Base-by-base conservation (phyloP, 1,140 invertebrate species). In the Diabrotica virgifera region DNA sequence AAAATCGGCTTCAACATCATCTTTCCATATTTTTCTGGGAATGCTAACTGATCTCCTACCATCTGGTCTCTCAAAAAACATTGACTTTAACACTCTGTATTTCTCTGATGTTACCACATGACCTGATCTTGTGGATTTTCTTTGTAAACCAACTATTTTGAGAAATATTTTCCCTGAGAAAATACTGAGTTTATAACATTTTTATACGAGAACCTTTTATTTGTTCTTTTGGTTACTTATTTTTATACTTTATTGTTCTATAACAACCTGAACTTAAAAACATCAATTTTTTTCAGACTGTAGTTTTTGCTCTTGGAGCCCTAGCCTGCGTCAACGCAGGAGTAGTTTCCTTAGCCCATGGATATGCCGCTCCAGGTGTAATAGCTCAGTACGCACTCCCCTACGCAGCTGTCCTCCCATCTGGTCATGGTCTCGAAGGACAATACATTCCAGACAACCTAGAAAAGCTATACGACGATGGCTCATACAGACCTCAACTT, bases 381-480 rank as follows among this genome's bases (percentile, higher is more conserved):
- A 50, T 61, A 35, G 56, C 69, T 58, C 24, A 24, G 24, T 24
- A 24, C 24, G 24, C 24, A 24, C 24, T 24, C 4, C 71, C 66
- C 5, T 52, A 66, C 14, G 53, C 54, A 6, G 60, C 51, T 36
- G 52, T 66, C 51, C 65, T 59, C 24, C 64, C 59, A 12, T 50
- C 55, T n/a, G 51, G 36, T 11, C 38, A 51, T 12, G 65, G 66
- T 0, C 53, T 67, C 4, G 67, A 69, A 71, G 70, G 67, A 2
- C 67, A 73, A 66, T 73, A 67, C 60, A 58, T 69, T 37, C 67
- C 64, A 13, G 67, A 69, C 55, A 66, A 65, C 36, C 53, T 51
- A 7, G 69, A 71, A 58, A 66, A 62, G 63, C 62, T 71, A 46
- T 70, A 70, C 63, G 69, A 72, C 60, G 69, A 72, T 38, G 71